Base-by-base conservation (phyloP, 2,888 invertebrate genomes). In the Melieria omissa region DNA sequence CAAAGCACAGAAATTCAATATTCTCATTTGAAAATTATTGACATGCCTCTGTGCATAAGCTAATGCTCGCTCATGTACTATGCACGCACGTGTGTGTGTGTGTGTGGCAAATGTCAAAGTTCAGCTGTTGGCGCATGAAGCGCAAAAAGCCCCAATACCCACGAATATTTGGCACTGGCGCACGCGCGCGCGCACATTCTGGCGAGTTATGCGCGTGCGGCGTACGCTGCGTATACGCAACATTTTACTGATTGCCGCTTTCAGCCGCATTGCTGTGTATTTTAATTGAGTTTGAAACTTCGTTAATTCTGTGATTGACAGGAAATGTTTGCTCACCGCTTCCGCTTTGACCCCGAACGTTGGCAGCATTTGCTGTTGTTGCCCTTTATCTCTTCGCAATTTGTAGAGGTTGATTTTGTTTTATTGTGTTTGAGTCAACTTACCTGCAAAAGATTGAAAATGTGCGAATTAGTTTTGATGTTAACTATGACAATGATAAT, bases 271-370 rank as follows among this genome's bases (percentile, higher is more conserved):
- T 52, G 4, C 45, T 10, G 9, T 61, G 55, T 61, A 69, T 55
- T 69, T 72, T 72, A 72, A 72, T 72, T 69, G 62, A 69, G 69
- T 72, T 72, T 69, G 47, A 65, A 74, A 68, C 68, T 71, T 74
- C 42, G 58, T 72, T 71, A 72, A 74, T 66, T 66, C 63, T 49
- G 66, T 70, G 66, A 63, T 70, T 66, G 65, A 68, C 55, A 63
- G 16, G 54, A 72, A 72, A 61, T 69, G 55, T 65, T 54, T 69
- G 49, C 65, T 44, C 49, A 65, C 65, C 62, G 41, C 67, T 58
- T 67, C 67, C 67, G 65, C 10, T 63, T 14, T 46, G 41, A n/a
- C 42, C 7, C n/a, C 46, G 3, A 29, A 29, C 29, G 29, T 29
- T 29, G 2, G 29, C 29, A 29, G 29, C 29, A 29, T 29, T 29